Evolutionary conservation across 2,113 vertebrate species (phyloP).

Genomic region (Spilogale gracilis): DNA sequence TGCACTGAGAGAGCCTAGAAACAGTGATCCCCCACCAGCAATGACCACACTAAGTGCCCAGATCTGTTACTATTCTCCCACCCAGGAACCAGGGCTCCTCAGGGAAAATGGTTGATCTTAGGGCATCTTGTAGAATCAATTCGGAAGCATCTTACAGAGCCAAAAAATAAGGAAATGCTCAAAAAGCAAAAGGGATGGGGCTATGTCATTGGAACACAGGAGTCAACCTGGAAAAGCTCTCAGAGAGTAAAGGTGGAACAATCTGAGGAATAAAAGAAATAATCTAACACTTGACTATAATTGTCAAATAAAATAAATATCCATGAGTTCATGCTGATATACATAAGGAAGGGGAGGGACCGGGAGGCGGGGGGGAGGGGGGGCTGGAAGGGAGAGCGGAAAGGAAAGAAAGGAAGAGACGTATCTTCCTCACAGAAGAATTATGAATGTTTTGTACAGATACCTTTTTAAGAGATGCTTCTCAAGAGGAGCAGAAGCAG

Average conservation of each 20-base stretch:
- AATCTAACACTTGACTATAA: not conserved
- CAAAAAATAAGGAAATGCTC: not conserved
- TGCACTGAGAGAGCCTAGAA: not conserved
- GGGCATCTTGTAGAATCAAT: not conserved
- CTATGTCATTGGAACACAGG: not conserved
- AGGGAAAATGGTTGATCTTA: not conserved
- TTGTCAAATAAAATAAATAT: not conserved
- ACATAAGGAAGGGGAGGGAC: not conserved
- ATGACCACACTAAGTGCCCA: not conserved
- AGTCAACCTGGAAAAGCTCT: not conserved
- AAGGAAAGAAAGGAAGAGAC: not conserved
- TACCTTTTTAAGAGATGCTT: not conserved
- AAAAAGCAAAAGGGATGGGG: not conserved
- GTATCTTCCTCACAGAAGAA: not conserved
- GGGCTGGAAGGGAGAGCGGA: not conserved
- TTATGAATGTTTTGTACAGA: not conserved
- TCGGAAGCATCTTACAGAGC: not conserved
- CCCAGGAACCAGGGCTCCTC: not conserved
- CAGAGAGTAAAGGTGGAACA: not conserved
- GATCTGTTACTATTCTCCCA: not conserved
- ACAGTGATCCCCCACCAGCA: not conserved
- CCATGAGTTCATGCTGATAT: not conserved
- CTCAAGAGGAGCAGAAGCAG: not conserved
- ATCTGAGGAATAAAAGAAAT: not conserved
- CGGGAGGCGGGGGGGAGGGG: no score